A percentile compares a stretch with the other conserved stretches of the same genome.
Conservation (phyloP, 2,888 invertebrate genomes). For the Drosophila macrothrix region DNA sequence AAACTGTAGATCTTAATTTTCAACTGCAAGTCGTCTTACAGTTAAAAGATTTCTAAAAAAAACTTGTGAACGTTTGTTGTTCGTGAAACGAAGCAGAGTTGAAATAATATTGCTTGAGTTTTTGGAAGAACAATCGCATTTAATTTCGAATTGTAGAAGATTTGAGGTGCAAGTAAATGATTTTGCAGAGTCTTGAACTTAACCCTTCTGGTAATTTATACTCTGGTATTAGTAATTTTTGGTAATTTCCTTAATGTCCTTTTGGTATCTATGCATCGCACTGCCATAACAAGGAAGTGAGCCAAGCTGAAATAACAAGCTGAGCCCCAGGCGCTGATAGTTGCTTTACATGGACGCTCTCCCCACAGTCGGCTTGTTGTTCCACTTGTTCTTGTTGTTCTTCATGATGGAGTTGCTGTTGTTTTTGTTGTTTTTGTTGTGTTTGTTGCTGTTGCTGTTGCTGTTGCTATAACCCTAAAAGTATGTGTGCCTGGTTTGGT, state of each 20-base stretch:
- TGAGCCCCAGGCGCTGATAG: constrained; percentile 75
- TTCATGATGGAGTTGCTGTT: constrained; percentile 31
- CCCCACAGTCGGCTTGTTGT: constrained; percentile 47
- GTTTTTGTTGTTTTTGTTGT: constrained; percentile 2
- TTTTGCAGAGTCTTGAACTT: constrained; percentile 3
- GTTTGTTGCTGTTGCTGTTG: constrained; percentile 16
- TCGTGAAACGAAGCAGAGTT: background rate
- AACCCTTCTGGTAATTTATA: constrained; percentile 62
- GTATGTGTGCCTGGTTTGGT: constrained; percentile 62
- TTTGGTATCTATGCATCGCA: constrained; percentile 47
- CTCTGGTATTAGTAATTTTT: constrained; percentile 64
- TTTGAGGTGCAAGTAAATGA: constrained; percentile 2
- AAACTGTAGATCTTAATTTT: background rate
- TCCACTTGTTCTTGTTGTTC: constrained; percentile 52
- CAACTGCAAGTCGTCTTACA: background rate
- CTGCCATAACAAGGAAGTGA: constrained; percentile 65
- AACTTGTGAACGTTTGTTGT: background rate
- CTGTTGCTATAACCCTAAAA: constrained; percentile 62
- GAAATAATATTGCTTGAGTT: background rate
- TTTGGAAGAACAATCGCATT: background rate
- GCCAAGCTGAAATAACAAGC: constrained; percentile 64
- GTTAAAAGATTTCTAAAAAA: background rate
- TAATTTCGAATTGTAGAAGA: background rate
- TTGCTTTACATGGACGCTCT: constrained; percentile 66
- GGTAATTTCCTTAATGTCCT: constrained; percentile 82